Evolutionary conservation across 2,888 invertebrate species (phyloP).

Genomic region (Sarcophaga subvicina): DNA sequence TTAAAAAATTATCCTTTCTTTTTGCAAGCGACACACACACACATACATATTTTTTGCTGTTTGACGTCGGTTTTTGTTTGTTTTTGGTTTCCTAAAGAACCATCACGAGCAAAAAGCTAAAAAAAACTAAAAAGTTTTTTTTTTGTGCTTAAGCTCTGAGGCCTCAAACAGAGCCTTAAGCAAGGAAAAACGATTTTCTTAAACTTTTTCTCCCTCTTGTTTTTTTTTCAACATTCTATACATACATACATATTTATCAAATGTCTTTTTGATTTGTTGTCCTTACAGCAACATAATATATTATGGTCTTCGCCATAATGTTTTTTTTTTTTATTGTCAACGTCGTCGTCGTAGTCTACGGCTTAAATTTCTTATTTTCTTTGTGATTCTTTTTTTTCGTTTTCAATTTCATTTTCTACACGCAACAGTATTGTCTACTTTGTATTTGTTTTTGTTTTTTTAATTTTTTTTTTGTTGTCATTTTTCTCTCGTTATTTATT

Average conservation of each 20-base stretch:
- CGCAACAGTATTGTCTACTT: slow-evolving; percentile 39
- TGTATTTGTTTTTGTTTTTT: neutral
- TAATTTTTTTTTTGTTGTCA: neutral
- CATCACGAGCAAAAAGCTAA: neutral
- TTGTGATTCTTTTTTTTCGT: neutral
- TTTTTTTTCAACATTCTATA: neutral
- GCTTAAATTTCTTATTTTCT: neutral
- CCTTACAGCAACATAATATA: slow-evolving; percentile 20
- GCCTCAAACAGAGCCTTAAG: neutral
- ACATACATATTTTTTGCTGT: neutral
- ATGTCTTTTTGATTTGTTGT: slow-evolving; percentile 56
- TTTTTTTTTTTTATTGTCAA: neutral
- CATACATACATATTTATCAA: slow-evolving; percentile 14
- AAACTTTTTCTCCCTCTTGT: neutral
- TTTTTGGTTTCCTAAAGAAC: slow-evolving; percentile 10
- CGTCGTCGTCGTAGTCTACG: neutral
- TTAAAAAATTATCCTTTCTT: slow-evolving; percentile 47
- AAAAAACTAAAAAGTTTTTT: slow-evolving; percentile 23
- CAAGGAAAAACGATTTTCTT: neutral
- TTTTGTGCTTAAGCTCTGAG: neutral
- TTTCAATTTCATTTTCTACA: slow-evolving; percentile 38
- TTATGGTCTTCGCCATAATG: neutral
- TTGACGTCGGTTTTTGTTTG: neutral
- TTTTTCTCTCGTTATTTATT: neutral
- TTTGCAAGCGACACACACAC: neutral